Percentiles rank a stretch among this genome's conserved stretches.
These are phyloP conservation scores for Channa striata DNA, from an alignment of 2,797 vertebrate genomes.

Conservation along the genomic window DNA sequence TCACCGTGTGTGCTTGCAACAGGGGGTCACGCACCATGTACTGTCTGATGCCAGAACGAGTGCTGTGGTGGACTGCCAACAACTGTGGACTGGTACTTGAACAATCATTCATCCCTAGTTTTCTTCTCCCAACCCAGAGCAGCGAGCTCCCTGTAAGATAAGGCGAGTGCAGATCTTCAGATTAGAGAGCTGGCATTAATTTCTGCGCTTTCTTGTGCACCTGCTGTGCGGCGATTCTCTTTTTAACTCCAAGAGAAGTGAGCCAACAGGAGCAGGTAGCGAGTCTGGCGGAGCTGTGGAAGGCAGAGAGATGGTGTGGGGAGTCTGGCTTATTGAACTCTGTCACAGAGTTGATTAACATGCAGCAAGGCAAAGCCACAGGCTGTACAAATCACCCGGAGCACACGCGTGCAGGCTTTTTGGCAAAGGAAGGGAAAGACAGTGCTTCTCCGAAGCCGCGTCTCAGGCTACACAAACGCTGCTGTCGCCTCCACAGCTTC, in stretches of 20 bases:
- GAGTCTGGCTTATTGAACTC: conserved; percentile 54
- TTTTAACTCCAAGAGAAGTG: conserved; percentile 25
- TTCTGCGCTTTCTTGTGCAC: conserved; percentile 39
- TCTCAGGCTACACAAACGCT: conserved; percentile 31
- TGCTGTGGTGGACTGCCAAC: conserved; percentile 45
- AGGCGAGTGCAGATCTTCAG: conserved; percentile 48
- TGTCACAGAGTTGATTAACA: conserved; percentile 44
- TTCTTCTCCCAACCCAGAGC: conserved; percentile 4
- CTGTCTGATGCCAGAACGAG: conserved; percentile 38
- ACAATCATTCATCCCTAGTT: conserved; percentile 27
- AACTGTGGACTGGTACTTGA: conserved; percentile 24
- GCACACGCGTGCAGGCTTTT: conserved; percentile 28
- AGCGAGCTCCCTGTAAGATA: conserved; percentile 32
- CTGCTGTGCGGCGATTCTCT: conserved; percentile 21
- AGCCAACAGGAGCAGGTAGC: conserved; percentile 16
- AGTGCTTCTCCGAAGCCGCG: conserved; percentile 39
- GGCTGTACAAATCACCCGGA: conserved; percentile 44
- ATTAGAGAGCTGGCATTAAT: conserved; percentile 39
- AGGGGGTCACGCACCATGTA: conserved; percentile 26
- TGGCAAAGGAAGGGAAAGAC: conserved; percentile 35
- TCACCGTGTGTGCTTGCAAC: conserved; percentile 22
- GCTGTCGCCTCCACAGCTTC: conserved; percentile 38
- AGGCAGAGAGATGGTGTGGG: conserved; percentile 41
- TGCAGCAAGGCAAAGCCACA: conserved; percentile 36
- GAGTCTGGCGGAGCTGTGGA: conserved; percentile 29